Evolutionary conservation across 2,888 invertebrate genomes (phyloP).

Genomic region (Drosophila trichaetosa): DNA sequence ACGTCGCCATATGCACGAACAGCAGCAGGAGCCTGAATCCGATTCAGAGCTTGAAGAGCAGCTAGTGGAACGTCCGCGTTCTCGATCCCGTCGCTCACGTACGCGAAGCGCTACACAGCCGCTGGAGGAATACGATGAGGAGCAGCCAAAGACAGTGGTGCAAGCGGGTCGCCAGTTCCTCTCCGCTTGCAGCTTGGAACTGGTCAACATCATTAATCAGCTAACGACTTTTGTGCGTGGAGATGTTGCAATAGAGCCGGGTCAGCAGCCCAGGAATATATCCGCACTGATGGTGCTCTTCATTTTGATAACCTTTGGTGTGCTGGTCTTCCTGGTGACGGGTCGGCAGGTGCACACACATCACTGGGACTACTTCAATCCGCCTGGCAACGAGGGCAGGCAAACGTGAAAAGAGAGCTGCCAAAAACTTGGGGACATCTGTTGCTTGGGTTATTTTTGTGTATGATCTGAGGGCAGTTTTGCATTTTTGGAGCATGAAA

Average conservation of each 20-base stretch:
- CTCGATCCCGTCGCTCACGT: constrained; percentile 83
- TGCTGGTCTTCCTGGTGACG: constrained; percentile 91
- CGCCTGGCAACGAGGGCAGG: constrained; percentile 88
- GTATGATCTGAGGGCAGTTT: constrained; percentile 62
- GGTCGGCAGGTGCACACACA: constrained; percentile 91
- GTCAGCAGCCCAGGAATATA: constrained; percentile 87
- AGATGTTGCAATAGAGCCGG: constrained; percentile 84
- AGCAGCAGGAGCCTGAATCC: constrained; percentile 47
- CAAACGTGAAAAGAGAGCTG: constrained; percentile 69
- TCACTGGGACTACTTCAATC: constrained; percentile 95
- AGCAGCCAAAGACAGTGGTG: constrained; percentile 88
- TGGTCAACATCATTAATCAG: constrained; percentile 88
- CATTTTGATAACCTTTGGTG: constrained; percentile 91
- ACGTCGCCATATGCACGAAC: constrained; percentile 85
- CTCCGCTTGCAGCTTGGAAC: constrained; percentile 89
- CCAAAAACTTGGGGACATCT: constrained; percentile 43
- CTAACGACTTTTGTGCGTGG: constrained; percentile 87
- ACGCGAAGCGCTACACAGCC: constrained; percentile 85
- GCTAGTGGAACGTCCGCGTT: constrained; percentile 85
- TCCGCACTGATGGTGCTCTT: constrained; percentile 92
- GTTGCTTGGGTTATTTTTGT: constrained; percentile 26
- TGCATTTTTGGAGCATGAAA: constrained; percentile 82
- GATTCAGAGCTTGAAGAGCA: constrained; percentile 85
- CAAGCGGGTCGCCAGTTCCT: constrained; percentile 90
- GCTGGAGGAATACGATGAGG: constrained; percentile 67